Percentiles rank a stretch among this genome's conserved stretches.
phyloP scores from a whole-genome alignment of 2,113 vertebrate genomes.

The Callipepla californica region DNA sequence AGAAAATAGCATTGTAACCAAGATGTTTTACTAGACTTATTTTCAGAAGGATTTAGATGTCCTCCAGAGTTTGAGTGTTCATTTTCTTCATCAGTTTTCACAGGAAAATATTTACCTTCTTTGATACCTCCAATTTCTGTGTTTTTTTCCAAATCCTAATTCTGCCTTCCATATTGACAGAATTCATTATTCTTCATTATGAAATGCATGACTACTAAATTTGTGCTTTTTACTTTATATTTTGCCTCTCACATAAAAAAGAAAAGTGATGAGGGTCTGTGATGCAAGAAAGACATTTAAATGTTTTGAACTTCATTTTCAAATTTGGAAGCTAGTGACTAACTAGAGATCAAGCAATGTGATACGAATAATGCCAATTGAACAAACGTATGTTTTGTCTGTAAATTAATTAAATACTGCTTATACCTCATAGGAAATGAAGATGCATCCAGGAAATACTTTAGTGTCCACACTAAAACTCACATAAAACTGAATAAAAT shows the following conservation, averaged over 20 bases:
- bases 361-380: not conserved
- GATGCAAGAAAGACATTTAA: fast-evolving
- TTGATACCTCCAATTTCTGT: not conserved
- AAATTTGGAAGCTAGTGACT: not conserved
- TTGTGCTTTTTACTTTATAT: not conserved
- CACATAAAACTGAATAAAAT: not conserved
- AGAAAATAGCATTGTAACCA: not conserved
- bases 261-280: not conserved
- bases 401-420: not conserved
- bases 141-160: not conserved
- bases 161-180: not conserved
- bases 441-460: not conserved
- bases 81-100: not conserved
- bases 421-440: not conserved
- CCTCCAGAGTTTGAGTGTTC: not conserved
- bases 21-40: not conserved
- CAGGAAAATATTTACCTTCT: not conserved
- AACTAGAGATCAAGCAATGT: not conserved
- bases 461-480: not conserved
- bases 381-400: not conserved
- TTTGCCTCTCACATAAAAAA: not conserved
- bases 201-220: not conserved
- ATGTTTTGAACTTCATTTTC: not conserved
- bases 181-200: not conserved
- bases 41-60: conserved; percentile 3